A percentile compares a stretch with the other conserved stretches of the same genome.
Conservation (phyloP, 2,797 vertebrate genomes). For the Hirundo rustica region DNA sequence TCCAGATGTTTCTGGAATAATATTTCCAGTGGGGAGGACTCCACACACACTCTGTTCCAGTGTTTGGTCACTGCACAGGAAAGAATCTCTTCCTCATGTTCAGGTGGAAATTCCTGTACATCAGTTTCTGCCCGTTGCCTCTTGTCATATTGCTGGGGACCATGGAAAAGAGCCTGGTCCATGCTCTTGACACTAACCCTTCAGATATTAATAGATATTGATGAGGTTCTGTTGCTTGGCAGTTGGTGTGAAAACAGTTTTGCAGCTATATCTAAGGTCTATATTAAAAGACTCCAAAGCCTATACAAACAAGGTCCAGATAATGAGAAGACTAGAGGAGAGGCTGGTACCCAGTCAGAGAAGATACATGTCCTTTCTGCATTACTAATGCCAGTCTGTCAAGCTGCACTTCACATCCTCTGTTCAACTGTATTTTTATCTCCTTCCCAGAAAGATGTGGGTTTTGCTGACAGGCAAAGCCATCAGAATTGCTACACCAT, state of each 20-base stretch:
- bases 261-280: not conserved
- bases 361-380: not conserved
- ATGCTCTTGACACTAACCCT: not conserved
- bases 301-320: not conserved
- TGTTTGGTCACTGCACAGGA: accelerated
- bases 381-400: not conserved
- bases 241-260: not conserved
- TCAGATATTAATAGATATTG: not conserved
- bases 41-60: not conserved
- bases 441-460: not conserved
- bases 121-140: accelerated
- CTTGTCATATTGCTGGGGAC: accelerated
- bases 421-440: not conserved
- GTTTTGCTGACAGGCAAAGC: not conserved
- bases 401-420: not conserved
- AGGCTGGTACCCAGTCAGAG: not conserved
- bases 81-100: not conserved
- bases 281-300: not conserved
- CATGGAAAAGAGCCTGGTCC: not conserved
- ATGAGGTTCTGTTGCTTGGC: not conserved
- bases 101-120: accelerated
- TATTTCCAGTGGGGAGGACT: not conserved
- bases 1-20: not conserved
- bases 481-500: accelerated
- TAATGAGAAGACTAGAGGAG: not conserved